Evolutionary conservation across 2,888 invertebrate genomes (phyloP), one percentile per base, ranked within the genome.

Genomic region (Neoitamus cyanurus): DNA sequence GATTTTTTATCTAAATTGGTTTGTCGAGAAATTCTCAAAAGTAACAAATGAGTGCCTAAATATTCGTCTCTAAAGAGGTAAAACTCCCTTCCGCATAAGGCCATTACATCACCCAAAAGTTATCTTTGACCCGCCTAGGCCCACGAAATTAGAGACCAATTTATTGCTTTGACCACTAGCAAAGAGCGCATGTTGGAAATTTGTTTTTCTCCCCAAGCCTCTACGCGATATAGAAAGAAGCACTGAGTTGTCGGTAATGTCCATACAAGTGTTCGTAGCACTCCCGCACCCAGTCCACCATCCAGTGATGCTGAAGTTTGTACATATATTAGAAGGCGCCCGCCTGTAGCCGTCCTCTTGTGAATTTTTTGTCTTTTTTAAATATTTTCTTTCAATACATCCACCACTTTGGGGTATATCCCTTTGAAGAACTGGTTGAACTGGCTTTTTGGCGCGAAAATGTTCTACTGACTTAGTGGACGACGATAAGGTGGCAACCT

Each of bases 361-460:
- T 77, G 13, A 25, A 70, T 30, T 42, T 70, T 72, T 83, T 68
- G 73, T 25, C 48, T 73, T 7, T 73, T 42, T 73, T 42, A 83
- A 69, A 83, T 69, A 15, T 83, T 70, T 69, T 58, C 58, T 58
- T 58, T 58, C 58, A 58, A 58, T 58, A 58, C 58, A 20, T 58
- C 58, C 25, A 58, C 58, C 58, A 70, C 25, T 37, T 69, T 83
- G 36, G 31, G 13, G 31, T 28, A 83, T 30, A 37, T 36, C 25
- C 42, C 37, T 13, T 31, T 70, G 48, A 85, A 84, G 48, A 85
- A 85, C 85, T 77, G 83, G 85, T 85, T 77, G 34, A 68, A 80
- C 85, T n/a, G 78, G 80, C 46, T 85, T 85, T 85, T 85, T 83
- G 85, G 83, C 83, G 83, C 83, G 84, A 85, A 85, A 85, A 83